Base-by-base conservation (phyloP, 2,797 vertebrate genomes). In the Tapera naevia region DNA sequence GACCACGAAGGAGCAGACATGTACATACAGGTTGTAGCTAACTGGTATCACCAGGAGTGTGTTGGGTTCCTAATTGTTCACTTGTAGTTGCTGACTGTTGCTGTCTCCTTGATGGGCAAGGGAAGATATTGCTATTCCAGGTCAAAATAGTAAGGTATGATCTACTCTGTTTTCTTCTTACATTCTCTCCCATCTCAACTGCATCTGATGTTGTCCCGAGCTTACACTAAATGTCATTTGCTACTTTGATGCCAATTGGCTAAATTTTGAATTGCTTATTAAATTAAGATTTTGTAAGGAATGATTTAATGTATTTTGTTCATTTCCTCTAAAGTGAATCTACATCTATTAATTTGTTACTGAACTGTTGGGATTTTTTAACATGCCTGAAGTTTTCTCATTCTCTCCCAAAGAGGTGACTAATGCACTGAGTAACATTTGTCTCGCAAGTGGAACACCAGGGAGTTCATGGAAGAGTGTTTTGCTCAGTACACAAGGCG, bases 71-170 rank as follows among this genome's bases (percentile, higher is more conserved):
- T 76, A 56, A 73, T 45, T 94, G 81, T 67, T 88, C 64, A 13
- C 18, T 54, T 50, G 23, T 16, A 21, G 8, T 41, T 83, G 10
- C 21, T 88, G 66, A 5, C 33, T 85, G 48, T 43, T 78, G 50
- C 54, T 67, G 22, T 39, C 11, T 21, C 35, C 12, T 0, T 3
- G 3, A 17, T 1, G 8, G 48, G 39, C 2, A 7, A 61, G 60
- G 56, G 19, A 46, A 37, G 39, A 7, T 66, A 17, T 6, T 83
- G 54, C 13, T 81, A 23, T 28, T 73, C 33, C 71, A 60, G 45
- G 24, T 70, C 73, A 60, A 24, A 86, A 64, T 5, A 76, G 7
- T 6, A 16, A 79, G 23, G 11, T 28, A 11, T 13, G 32, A 28
- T 67, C 67, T 86, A 4, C 17, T 45, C 22, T 4, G 7, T 14